phyloP scores from a whole-genome alignment of 37 sponge, comb jelly and placozoan species.

The Beroe ovata region DNA sequence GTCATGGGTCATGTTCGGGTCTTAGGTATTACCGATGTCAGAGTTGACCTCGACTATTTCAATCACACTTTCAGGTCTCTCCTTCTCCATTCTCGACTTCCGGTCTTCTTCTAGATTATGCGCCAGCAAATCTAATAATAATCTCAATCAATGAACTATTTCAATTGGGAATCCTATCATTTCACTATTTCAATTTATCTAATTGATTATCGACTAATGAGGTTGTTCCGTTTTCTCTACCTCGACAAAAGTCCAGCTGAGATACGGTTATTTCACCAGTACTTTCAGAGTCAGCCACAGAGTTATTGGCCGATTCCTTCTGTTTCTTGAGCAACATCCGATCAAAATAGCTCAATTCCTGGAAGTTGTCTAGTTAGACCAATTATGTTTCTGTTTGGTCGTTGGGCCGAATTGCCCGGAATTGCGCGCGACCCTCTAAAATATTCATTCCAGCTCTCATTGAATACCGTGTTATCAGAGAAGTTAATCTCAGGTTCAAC shows the following conservation, averaged over 20 bases:
- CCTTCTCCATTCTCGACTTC: constrained; percentile 17
- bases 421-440: too few relatives aligned
- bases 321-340: constrained; percentile 41
- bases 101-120: constrained; percentile 47
- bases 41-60: constrained; percentile 45
- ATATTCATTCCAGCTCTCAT: too few relatives aligned
- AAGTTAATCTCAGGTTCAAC: constrained; percentile 12
- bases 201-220: too few relatives aligned
- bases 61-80: background rate
- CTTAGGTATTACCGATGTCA: constrained; percentile 14
- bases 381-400: too few relatives aligned
- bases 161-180: too few relatives aligned
- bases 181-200: too few relatives aligned
- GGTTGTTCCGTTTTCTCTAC: background rate
- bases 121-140: constrained; percentile 26
- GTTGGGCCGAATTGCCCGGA: too few relatives aligned
- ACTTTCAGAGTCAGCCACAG: background rate
- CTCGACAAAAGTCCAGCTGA: constrained; percentile 62
- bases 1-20: too few relatives aligned
- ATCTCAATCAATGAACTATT: too few relatives aligned
- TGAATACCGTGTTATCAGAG: constrained; percentile 26
- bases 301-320: background rate
- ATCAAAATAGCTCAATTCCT: constrained; percentile 36
- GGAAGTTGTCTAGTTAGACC: too few relatives aligned
- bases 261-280: constrained; percentile 33